A percentile compares a stretch with the other conserved stretches of the same genome.
Evolutionary conservation across 2,888 invertebrate species (phyloP).

Genomic region (Lacanobia wlatinum): DNA sequence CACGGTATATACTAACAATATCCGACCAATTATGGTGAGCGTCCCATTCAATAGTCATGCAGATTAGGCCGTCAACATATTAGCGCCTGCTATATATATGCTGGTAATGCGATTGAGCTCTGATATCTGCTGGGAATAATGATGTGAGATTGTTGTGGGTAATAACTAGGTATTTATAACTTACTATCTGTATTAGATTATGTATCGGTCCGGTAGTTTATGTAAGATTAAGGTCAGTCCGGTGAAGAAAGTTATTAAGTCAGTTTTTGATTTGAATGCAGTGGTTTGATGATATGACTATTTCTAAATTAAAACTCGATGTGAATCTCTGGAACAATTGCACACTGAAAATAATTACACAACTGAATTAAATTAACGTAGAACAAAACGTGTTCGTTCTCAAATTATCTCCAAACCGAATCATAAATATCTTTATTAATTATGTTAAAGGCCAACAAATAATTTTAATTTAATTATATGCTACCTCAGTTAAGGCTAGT

Average conservation of each 20-base stretch:
- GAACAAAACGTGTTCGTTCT: neutral
- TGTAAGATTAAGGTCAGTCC: neutral
- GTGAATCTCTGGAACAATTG: neutral
- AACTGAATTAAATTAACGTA: neutral
- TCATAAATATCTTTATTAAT: slow-evolving; percentile 12
- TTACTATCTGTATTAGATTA: slow-evolving; percentile 20
- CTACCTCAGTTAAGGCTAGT: slow-evolving; percentile 32
- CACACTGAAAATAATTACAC: too few species aligned
- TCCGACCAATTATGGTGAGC: slow-evolving; percentile 80
- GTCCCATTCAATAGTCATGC: slow-evolving; percentile 82
- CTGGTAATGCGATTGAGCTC: slow-evolving; percentile 59
- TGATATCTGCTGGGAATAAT: slow-evolving; percentile 61
- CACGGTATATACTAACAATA: slow-evolving; percentile 71
- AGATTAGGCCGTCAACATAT: slow-evolving; percentile 80
- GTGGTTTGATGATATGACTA: neutral
- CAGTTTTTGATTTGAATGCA: neutral
- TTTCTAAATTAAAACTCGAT: neutral
- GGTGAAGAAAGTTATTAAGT: neutral
- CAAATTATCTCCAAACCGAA: neutral
- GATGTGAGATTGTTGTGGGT: slow-evolving; percentile 40
- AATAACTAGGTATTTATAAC: slow-evolving; percentile 35
- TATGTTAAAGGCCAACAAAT: slow-evolving; percentile 25
- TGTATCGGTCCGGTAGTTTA: neutral
- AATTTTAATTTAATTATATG: slow-evolving; percentile 30
- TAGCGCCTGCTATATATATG: slow-evolving; percentile 58